Evolutionary conservation across 2,888 invertebrate genomes (phyloP).

Genomic region (Augiades crinisus): DNA sequence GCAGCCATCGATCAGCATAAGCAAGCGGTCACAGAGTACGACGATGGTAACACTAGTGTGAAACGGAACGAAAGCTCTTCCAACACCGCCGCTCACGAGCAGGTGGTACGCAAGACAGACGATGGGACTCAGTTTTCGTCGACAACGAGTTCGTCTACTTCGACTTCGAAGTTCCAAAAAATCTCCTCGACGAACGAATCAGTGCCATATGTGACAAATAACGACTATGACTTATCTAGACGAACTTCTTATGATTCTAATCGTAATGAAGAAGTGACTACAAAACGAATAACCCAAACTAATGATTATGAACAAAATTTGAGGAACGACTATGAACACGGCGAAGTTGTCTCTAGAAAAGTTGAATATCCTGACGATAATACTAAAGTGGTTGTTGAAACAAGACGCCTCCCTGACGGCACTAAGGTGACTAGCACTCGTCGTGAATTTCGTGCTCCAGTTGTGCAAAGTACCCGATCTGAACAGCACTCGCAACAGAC

Average conservation of each 20-base stretch:
- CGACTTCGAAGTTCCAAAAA: conserved; percentile 60
- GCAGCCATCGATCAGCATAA: conserved; percentile 83
- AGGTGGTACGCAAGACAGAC: conserved; percentile 61
- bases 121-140: conserved; percentile 63
- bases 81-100: conserved; percentile 61
- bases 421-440: conserved; percentile 85
- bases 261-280: conserved; percentile 47
- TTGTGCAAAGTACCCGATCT: conserved; percentile 53
- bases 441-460: conserved; percentile 80
- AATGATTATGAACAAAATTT: conserved; percentile 47
- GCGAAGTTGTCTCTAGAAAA: conserved; percentile 79
- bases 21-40: conserved; percentile 71
- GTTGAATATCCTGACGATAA: conserved; percentile 84
- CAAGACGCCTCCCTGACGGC: conserved; percentile 84
- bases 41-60: conserved; percentile 65
- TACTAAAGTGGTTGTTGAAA: conserved; percentile 85
- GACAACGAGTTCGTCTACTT: conserved; percentile 58
- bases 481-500: conserved; percentile 55
- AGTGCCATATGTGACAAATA: conserved; percentile 55
- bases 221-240: conserved; percentile 49
- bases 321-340: conserved; percentile 49
- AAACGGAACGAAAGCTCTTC: conserved; percentile 62
- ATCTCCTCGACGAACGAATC: conserved; percentile 59
- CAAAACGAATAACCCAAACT: conserved; percentile 42
- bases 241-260: conserved; percentile 45